These are phyloP conservation scores for Drosophila gaucha DNA, from an alignment of 2,888 invertebrate species.

Conservation along the genomic window DNA sequence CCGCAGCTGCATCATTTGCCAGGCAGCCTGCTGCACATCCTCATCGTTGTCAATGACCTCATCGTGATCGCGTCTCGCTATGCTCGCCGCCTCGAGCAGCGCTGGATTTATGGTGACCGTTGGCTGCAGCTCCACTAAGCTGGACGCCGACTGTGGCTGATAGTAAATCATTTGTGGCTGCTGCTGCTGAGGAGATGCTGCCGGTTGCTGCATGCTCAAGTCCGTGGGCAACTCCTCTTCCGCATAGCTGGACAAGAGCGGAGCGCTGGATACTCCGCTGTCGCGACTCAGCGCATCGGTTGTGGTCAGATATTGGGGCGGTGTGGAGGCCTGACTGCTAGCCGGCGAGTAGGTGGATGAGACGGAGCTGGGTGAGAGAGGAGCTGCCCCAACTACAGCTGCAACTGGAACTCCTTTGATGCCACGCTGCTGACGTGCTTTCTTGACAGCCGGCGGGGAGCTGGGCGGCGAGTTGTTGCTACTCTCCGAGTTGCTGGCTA, in stretches of 20 bases:
- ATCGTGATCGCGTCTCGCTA: conserved; percentile 77
- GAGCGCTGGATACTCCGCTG: conserved; percentile 81
- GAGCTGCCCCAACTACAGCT: conserved; percentile 14
- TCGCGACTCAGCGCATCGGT: conserved; percentile 81
- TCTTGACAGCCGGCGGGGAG: conserved; percentile 69
- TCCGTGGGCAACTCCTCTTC: conserved; percentile 82
- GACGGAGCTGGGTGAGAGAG: conserved; percentile 75
- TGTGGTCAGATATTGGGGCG: conserved; percentile 48
- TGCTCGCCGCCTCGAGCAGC: conserved; percentile 83
- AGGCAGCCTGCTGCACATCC: conserved; percentile 72
- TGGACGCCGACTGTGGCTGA: conserved; percentile 40
- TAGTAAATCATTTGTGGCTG: conserved; percentile 47
- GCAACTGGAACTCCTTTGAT: conserved; percentile 29
- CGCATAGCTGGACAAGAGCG: conserved; percentile 36
- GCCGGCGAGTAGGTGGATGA: conserved; percentile 72
- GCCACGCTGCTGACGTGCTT: conserved; percentile 57
- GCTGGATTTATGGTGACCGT: conserved; percentile 83
- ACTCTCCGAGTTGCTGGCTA: conserved; percentile 62
- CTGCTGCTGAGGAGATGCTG: conserved; percentile 31
- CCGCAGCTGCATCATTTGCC: conserved; percentile 76
- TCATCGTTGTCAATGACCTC: conserved; percentile 59
- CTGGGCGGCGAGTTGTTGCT: conserved; percentile 74
- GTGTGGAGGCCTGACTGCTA: conserved; percentile 62
- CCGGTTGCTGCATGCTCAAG: conserved; percentile 65
- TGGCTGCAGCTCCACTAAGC: conserved; percentile 48